Conservation (phyloP, 2,888 invertebrate species). For the Gastracanthus pulcherrimus region DNA sequence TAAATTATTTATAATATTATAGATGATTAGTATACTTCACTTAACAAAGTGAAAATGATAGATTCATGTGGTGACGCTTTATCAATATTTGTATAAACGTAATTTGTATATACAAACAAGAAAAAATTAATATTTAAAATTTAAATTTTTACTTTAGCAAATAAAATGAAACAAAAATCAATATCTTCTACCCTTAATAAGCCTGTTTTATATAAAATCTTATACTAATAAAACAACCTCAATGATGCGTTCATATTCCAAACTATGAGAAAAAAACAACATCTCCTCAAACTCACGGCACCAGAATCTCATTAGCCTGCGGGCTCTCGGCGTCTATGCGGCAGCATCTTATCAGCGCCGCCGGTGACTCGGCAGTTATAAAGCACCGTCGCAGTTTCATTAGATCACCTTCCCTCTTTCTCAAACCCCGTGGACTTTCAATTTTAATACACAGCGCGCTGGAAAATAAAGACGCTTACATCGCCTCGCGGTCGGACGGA, state of each 20-base stretch:
- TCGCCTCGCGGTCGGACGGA: background rate
- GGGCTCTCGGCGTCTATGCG: background rate
- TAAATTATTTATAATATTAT: too few relatives aligned
- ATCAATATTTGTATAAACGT: too few relatives aligned
- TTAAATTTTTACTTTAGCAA: too few relatives aligned
- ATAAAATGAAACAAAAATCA: too few relatives aligned
- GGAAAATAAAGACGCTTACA: conserved; percentile 20
- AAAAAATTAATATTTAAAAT: too few relatives aligned
- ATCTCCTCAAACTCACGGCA: too few relatives aligned
- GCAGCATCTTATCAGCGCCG: background rate
- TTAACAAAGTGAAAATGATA: too few relatives aligned
- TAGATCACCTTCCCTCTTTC: background rate
- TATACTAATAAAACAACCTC: background rate
- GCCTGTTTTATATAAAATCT: too few relatives aligned
- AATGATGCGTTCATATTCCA: background rate
- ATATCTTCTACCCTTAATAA: too few relatives aligned
- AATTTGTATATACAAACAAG: too few relatives aligned
- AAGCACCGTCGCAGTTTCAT: conserved; percentile 8
- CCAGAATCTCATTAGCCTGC: background rate
- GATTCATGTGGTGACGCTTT: too few relatives aligned
- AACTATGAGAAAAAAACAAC: background rate
- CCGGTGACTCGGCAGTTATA: background rate
- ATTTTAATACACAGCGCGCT: conserved; percentile 8
- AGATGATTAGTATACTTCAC: too few relatives aligned
- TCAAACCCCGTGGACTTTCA: conserved; percentile 4